Conservation (phyloP, 2,888 invertebrate species). For the Mesochorus sp. region DNA sequence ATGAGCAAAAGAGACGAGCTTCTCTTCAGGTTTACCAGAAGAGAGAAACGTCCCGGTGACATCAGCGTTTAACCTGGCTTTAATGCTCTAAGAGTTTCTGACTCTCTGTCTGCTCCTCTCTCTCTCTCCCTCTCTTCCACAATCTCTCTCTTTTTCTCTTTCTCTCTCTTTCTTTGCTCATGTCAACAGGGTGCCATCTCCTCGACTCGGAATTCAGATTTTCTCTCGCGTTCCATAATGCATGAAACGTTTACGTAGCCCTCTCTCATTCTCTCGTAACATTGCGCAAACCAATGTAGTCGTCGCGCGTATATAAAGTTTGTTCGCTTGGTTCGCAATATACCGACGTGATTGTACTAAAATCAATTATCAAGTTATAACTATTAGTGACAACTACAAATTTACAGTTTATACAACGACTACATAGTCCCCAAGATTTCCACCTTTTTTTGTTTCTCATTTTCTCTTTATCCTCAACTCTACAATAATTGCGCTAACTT, state of each 20-base stretch:
- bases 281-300: conserved; percentile 74
- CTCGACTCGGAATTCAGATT: conserved; percentile 72
- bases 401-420: background rate
- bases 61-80: conserved; percentile 44
- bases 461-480: no score
- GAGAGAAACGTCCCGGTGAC: conserved; percentile 36
- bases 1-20: conserved; percentile 10
- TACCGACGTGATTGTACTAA: background rate
- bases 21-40: conserved; percentile 1
- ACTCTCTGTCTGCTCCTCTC: background rate
- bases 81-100: conserved; percentile 10
- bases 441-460: no score
- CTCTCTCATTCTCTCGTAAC: conserved; percentile 69
- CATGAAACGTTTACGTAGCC: conserved; percentile 77
- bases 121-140: background rate
- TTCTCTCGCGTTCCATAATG: conserved; percentile 76
- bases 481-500: no score
- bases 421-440: no score
- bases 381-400: background rate
- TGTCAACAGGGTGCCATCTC: conserved; percentile 27
- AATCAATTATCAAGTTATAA: conserved; percentile 2
- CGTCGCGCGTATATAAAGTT: conserved; percentile 50
- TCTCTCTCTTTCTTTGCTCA: conserved; percentile 2
- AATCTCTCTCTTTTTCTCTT: background rate
- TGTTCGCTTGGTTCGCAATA: conserved; percentile 2